Evolutionary conservation across 2,113 vertebrate genomes (phyloP).

Genomic region (Cynopterus brachyotis): DNA sequence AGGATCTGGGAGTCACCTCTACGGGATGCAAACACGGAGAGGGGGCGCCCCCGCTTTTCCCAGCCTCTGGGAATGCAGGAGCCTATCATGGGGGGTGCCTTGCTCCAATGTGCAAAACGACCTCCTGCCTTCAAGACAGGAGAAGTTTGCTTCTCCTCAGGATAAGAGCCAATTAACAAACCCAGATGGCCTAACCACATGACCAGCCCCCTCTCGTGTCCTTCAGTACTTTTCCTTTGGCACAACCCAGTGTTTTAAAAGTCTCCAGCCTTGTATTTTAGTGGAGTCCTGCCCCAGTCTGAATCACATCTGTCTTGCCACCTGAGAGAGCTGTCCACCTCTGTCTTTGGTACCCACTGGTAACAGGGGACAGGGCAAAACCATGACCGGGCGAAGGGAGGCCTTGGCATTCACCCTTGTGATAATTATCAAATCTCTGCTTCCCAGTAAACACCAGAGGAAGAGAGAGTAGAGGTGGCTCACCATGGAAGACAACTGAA

Average conservation of each 20-base stretch:
- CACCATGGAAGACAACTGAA: neutral
- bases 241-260: neutral
- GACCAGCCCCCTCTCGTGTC: accelerated
- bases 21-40: neutral
- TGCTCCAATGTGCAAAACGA: neutral
- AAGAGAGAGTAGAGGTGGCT: neutral
- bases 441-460: neutral
- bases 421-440: neutral
- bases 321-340: neutral
- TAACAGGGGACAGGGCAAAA: neutral
- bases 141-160: neutral
- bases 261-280: neutral
- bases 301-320: neutral
- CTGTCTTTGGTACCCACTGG: neutral
- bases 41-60: neutral
- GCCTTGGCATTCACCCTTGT: neutral
- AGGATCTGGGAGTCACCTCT: too few relatives aligned
- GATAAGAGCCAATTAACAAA: neutral
- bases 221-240: neutral
- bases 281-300: neutral
- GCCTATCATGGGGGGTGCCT: neutral
- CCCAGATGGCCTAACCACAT: neutral
- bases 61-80: neutral
- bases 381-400: neutral
- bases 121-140: neutral